phyloP scores from a whole-genome alignment of 2,888 invertebrate genomes.

The Myathropa florea region DNA sequence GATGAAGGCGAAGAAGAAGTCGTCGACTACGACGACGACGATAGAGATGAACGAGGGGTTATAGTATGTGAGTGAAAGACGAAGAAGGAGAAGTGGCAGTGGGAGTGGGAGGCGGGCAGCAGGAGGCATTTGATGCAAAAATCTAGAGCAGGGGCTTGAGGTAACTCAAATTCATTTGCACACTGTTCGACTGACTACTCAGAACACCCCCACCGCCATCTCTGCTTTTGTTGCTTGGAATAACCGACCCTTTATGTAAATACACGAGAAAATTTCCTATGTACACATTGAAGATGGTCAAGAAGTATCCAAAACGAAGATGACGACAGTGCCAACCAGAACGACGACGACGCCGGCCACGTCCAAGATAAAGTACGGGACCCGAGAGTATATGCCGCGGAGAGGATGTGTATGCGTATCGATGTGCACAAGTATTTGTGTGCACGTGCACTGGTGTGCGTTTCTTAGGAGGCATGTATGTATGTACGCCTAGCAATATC shows the following conservation, averaged over 20 bases:
- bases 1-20: conserved; percentile 45
- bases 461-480: conserved; percentile 21
- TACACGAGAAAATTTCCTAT: conserved; percentile 61
- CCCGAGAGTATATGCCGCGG: conserved; percentile 13
- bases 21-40: conserved; percentile 18
- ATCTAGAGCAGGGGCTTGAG: conserved; percentile 30
- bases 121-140: conserved; percentile 36
- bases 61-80: neutral
- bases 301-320: conserved; percentile 68
- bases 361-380: conserved; percentile 21
- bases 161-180: conserved; percentile 65
- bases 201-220: conserved; percentile 1
- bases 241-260: conserved; percentile 57
- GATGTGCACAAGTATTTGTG: conserved; percentile 27
- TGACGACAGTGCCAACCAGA: conserved; percentile 65
- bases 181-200: conserved; percentile 42
- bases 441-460: conserved; percentile 51
- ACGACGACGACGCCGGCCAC: conserved; percentile 49
- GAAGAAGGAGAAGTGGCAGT: neutral
- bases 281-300: conserved; percentile 69
- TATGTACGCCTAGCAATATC: conserved; percentile 50
- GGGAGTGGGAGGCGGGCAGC: conserved; percentile 16
- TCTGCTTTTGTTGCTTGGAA: neutral
- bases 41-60: neutral
- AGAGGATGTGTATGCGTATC: conserved; percentile 35